A percentile compares a stretch with the other conserved stretches of the same genome.
These are phyloP conservation scores for Drosophila kokeensis DNA, from an alignment of 2,888 invertebrate species.

Conservation along the genomic window DNA sequence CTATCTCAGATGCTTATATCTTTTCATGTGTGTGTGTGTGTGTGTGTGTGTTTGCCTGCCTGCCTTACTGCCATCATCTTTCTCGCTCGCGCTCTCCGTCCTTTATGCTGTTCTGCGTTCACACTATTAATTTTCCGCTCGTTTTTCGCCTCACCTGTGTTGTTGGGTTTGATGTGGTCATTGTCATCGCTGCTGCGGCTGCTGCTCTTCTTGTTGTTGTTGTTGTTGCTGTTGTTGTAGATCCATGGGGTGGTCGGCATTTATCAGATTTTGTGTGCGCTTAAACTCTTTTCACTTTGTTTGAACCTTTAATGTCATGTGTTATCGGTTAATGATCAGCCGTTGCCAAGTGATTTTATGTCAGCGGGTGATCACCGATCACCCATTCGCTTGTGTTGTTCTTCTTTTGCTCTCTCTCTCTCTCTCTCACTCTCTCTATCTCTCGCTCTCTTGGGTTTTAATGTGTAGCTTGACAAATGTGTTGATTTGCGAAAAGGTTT, in stretches of 20 bases:
- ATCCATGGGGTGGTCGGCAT: slow-evolving; percentile 80
- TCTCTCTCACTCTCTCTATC: slow-evolving; percentile 11
- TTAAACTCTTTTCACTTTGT: slow-evolving; percentile 69
- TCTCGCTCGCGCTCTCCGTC: slow-evolving; percentile 11
- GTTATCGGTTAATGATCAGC: slow-evolving; percentile 83
- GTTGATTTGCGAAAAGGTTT: slow-evolving; percentile 61
- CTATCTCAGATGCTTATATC: slow-evolving; percentile 69
- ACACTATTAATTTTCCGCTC: slow-evolving; percentile 82
- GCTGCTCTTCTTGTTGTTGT: slow-evolving; percentile 19
- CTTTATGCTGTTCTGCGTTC: slow-evolving; percentile 67
- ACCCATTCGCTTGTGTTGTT: slow-evolving; percentile 28
- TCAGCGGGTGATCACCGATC: slow-evolving; percentile 78
- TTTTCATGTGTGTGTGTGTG: slow-evolving; percentile 3
- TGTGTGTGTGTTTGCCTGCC: slow-evolving; percentile 15
- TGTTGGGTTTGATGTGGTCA: slow-evolving; percentile 34
- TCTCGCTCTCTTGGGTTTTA: slow-evolving; percentile 3
- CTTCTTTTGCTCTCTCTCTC: slow-evolving; percentile 4
- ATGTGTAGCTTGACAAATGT: slow-evolving; percentile 69
- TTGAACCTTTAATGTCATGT: slow-evolving; percentile 83
- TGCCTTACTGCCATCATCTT: slow-evolving; percentile 37
- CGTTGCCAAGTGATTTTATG: slow-evolving; percentile 76
- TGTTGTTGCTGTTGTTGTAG: slow-evolving; percentile 27
- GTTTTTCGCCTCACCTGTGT: slow-evolving; percentile 66
- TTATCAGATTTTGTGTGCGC: slow-evolving; percentile 77
- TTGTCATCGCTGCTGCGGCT: slow-evolving; percentile 24